Base-by-base conservation (phyloP, 2,797 vertebrate genomes). In the Tragopan temminckii region DNA sequence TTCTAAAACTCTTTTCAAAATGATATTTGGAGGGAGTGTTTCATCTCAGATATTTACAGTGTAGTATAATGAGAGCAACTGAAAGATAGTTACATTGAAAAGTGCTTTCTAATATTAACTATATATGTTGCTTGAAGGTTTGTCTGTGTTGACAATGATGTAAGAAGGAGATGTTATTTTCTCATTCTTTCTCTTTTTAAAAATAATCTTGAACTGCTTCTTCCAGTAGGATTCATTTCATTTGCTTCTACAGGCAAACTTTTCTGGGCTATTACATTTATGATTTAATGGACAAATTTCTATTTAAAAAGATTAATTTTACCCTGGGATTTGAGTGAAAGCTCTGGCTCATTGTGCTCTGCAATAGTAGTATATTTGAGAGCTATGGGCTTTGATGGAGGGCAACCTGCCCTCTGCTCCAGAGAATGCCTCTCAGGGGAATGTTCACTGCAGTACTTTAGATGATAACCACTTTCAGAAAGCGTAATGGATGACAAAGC, bases 401-500 rank as follows among this genome's bases (percentile, higher is more conserved):
- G 59, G 38, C 74, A 62, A 83, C 63, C 67, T 93, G 88, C 83
- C 88, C 80, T 94, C 88, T 95, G 85, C 83, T 86, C 86, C 0
- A 0, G n/a, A 86, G 64, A 93, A 93, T 72, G 88, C n/a, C 70
- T 90, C 94, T 90, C 67, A 0, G 35, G 88, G 93, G 92, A 93
- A 38, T 29, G 55, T 38, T 93, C 74, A 13, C 70, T 0, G 0
- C 16, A 43, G 78, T 59, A 63, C 78, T 90, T 90, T 25, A 70
- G 86, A 79, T 80, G 84, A 88, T 77, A 93, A 90, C 90, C 61
- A 67, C 89, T 93, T 93, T 46, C 62, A 94, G 84, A 87, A 70
- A 87, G 61, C 3, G 2, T 82, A 93, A 92, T 85, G 78, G 78
- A 93, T 87, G 68, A 80, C 75, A 90, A 77, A 93, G 62, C 61